Evolutionary conservation across 2,113 vertebrate species (phyloP).

Genomic region (Himantopus leucocephalus): DNA sequence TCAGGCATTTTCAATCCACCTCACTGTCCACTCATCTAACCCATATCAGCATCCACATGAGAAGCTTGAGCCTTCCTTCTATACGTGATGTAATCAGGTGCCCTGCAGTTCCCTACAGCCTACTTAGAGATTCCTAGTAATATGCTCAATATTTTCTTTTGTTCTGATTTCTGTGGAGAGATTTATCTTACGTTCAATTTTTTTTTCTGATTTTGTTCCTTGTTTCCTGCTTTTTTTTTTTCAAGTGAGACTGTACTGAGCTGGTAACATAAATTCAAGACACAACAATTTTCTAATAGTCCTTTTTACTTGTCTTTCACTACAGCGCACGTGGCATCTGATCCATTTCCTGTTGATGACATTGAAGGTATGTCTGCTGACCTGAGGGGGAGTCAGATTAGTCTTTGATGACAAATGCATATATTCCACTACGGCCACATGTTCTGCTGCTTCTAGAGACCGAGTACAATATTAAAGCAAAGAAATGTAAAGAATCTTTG

Average conservation of each 20-base stretch:
- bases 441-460: not conserved
- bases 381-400: not conserved
- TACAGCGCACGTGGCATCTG: not conserved
- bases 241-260: not conserved
- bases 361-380: not conserved
- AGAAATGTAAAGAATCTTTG: not conserved
- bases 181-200: not conserved
- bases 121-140: not conserved
- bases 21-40: not conserved
- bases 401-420: not conserved
- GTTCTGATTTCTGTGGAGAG: not conserved
- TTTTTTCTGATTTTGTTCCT: not conserved
- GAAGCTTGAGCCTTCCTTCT: not conserved
- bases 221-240: not conserved
- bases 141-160: not conserved
- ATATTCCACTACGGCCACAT: not conserved
- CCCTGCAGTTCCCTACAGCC: not conserved
- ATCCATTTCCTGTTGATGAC: not conserved
- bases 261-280: not conserved
- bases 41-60: not conserved
- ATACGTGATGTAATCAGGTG: not conserved
- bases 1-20: accelerated
- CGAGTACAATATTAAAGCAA: not conserved
- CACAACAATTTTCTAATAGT: not conserved
- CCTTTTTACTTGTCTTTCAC: not conserved